A percentile compares a stretch with the other conserved stretches of the same genome.
Evolutionary conservation across 2,888 invertebrate genomes (phyloP).

Genomic region (Ormyrus pomaceus): DNA sequence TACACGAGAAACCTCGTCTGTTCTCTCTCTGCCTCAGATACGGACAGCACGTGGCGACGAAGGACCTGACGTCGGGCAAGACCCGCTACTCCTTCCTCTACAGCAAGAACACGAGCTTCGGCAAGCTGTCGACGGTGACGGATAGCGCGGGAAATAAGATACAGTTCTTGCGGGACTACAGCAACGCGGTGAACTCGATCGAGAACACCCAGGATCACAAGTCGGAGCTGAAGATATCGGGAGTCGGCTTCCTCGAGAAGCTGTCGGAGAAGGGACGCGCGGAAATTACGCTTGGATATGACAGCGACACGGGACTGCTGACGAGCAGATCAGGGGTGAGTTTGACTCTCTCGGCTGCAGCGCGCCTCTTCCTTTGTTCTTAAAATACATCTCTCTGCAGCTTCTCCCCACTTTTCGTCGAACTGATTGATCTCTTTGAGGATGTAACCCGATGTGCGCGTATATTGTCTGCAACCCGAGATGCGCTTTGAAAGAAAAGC

Average conservation of each 20-base stretch:
- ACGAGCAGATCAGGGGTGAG: slow-evolving; percentile 88
- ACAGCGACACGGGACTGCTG: slow-evolving; percentile 90
- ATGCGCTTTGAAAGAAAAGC: slow-evolving; percentile 42
- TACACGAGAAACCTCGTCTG: not conserved
- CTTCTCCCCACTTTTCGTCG: not conserved
- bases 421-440: slow-evolving; percentile 49
- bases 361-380: slow-evolving; percentile 18
- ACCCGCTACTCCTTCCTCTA: slow-evolving; percentile 96
- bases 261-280: slow-evolving; percentile 92
- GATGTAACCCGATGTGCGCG: slow-evolving; percentile 16
- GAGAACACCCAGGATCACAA: slow-evolving; percentile 96
- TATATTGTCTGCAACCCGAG: slow-evolving; percentile 25
- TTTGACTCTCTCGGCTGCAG: slow-evolving; percentile 54
- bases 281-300: slow-evolving; percentile 93
- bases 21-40: slow-evolving; percentile 86
- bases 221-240: slow-evolving; percentile 93
- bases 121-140: slow-evolving; percentile 93
- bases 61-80: slow-evolving; percentile 95
- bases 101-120: slow-evolving; percentile 97
- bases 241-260: slow-evolving; percentile 92
- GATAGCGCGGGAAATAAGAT: slow-evolving; percentile 96
- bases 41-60: slow-evolving; percentile 97
- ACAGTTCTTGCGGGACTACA: slow-evolving; percentile 93
- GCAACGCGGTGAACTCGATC: slow-evolving; percentile 93
- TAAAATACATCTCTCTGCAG: slow-evolving; percentile 6